Evolutionary conservation across 1,140 invertebrate genomes (phyloP).

Genomic region (Drosophila albomicans): DNA sequence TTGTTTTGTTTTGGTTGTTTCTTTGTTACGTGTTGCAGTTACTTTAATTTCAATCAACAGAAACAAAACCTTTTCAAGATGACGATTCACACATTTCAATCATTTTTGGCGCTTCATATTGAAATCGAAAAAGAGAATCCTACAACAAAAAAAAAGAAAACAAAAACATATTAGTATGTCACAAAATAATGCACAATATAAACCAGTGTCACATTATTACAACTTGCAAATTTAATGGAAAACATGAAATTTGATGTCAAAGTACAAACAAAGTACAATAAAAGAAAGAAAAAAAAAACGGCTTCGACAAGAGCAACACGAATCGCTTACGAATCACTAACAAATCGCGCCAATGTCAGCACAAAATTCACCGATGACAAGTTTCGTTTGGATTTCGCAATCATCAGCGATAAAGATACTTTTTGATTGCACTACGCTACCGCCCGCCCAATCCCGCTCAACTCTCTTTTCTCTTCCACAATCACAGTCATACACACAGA

Average conservation of each 20-base stretch:
- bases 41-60: constrained; percentile 72
- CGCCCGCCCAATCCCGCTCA: neutral
- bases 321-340: constrained; percentile 48
- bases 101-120: constrained; percentile 83
- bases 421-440: constrained; percentile 53
- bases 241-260: constrained; percentile 79
- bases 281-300: neutral
- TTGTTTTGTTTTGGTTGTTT: constrained; percentile 40
- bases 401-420: constrained; percentile 77
- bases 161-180: constrained; percentile 4
- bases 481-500: constrained; percentile 19
- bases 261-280: constrained; percentile 35
- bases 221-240: constrained; percentile 75
- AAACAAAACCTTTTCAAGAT: constrained; percentile 79
- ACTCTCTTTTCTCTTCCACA: neutral
- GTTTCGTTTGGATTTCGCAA: constrained; percentile 77
- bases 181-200: constrained; percentile 15
- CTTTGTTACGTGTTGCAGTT: constrained; percentile 55
- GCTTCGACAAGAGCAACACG: constrained; percentile 12
- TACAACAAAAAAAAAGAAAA: constrained; percentile 60
- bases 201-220: constrained; percentile 26
- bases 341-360: constrained; percentile 65
- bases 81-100: constrained; percentile 77
- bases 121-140: constrained; percentile 82
- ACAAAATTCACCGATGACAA: constrained; percentile 77